phyloP scores from a whole-genome alignment of 2,797 vertebrate genomes.

The Mormyrops boulengeri region DNA sequence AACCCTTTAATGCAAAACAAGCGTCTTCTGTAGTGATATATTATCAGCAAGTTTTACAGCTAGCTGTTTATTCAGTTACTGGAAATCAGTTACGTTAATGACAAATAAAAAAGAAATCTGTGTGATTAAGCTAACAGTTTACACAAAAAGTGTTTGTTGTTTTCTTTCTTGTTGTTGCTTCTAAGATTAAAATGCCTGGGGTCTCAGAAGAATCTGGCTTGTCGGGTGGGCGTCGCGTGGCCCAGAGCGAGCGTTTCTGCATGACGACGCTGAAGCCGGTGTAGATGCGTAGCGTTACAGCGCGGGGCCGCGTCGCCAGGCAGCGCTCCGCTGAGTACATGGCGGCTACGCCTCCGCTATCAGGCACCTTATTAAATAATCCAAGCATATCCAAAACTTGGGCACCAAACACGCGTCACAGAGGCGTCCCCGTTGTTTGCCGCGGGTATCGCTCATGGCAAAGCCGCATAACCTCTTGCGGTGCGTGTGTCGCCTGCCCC shows the following conservation, averaged over 20 bases:
- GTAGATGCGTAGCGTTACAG: not conserved
- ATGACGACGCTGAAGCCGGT: not conserved
- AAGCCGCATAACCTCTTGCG: conserved; percentile 71
- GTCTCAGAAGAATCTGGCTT: conserved; percentile 31
- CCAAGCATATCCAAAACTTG: conserved; percentile 55
- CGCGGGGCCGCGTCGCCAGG: conserved; percentile 44
- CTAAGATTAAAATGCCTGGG: conserved; percentile 8
- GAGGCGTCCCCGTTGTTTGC: conserved; percentile 69
- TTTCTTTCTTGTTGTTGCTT: not conserved
- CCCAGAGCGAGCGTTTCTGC: not conserved
- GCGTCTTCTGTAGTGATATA: not conserved
- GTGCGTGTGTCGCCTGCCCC: conserved; percentile 66
- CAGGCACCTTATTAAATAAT: conserved; percentile 60
- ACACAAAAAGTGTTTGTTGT: not conserved
- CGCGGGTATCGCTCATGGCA: conserved; percentile 84
- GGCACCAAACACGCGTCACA: conserved; percentile 47
- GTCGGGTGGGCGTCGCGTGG: conserved; percentile 38
- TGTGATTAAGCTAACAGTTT: not conserved
- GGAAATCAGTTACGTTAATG: not conserved
- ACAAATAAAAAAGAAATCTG: not conserved
- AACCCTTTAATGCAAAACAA: not conserved
- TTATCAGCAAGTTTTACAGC: not conserved
- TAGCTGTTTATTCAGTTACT: not conserved
- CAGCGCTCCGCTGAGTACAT: conserved; percentile 42
- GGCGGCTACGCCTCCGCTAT: conserved; percentile 44